Evolutionary conservation across 53 echinoderm and acorn worm species (phyloP), one percentile per base, ranked within the genome.

Genomic region (Crossaster papposus): DNA sequence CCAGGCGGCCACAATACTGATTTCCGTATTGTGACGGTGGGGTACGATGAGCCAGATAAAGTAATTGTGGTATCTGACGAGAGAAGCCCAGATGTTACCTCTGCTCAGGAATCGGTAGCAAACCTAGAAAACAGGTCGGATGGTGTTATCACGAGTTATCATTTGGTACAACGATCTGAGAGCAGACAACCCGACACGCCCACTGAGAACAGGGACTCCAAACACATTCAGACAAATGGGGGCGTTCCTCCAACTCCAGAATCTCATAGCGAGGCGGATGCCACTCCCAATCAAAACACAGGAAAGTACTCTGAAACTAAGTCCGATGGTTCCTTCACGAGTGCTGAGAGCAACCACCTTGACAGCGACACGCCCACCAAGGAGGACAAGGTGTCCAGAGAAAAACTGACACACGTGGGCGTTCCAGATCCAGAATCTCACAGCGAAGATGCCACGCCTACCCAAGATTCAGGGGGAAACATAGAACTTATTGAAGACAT

Each of bases 11-110:
- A 80, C 18, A 35, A 63, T 33, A 24, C 13, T 15, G 63, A 87
- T 14, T 75, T 75, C 77, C 22, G 18, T 13, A 31, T 68, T 20
- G 68, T 4, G 5, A 77, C 58, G 13, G 76, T 24, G 0, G 87
- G 87, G 13, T 76, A 76, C 54, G 87, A 76, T 34, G 77, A 87
- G 17, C 87, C 87, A 4, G 77, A 87, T 36, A 36, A 34, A 30
- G 20, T 5, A 30, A 7, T 15, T 58, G 30, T 36, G 13, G 81
- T 1, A 30, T 58, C 63, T n/a, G n/a, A n/a, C 18, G 26, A 33
- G 33, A 17, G n/a, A 36, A 78, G 23, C 11, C 24, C 5, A 11
- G 28, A 26, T 28, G 68, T 11, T 28, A n/a, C 2, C 17, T 18
- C 62, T 4, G 68, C 4, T 28, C 68, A 68, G 28, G 68, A 68